Base-by-base conservation (phyloP, 2,797 vertebrate genomes). In the Crenuchus spilurus region DNA sequence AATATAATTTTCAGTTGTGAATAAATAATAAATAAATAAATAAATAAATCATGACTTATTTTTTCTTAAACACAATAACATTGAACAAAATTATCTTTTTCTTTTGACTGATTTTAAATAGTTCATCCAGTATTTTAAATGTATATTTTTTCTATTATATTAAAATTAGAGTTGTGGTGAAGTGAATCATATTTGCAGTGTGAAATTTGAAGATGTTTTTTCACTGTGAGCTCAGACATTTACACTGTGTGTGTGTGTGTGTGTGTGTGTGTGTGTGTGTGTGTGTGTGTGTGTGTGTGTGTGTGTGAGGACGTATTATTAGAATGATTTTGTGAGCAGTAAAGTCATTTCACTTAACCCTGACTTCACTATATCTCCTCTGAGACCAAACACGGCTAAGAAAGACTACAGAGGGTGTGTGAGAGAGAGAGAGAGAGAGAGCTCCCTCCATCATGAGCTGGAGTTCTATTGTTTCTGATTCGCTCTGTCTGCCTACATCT, bases 391-490 rank as follows among this genome's bases (percentile, higher is more conserved):
- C 74, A 58, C 78, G 63, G 82, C 63, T 81, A 76, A 71, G 80
- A 70, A 81, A 70, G 33, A 67, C 84, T 84, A 79, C 70, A 70
- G 35, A 71, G 46, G 31, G 58, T 49, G 41, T 60, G 42, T 46
- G 44, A 44, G 20, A 70, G 35, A 31, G 37, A 26, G 63, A 52
- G 22, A 64, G 22, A 57, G 51, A 71, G 89, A 90, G 86, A 85
- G 88, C 82, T 87, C 84, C 80, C 88, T 89, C 80, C 74, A 88
- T 91, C 87, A 88, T 81, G 86, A 87, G 76, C 81, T 79, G 63
- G 60, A 86, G 86, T 89, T 89, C 89, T 87, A 86, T 89, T 91
- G 85, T 79, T 82, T 88, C 80, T 90, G 84, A 85, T 81, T 83
- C 82, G 42, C 83, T 84, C 83, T 85, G 73, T 86, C 83, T 87